These are phyloP conservation scores for Thumatha senex DNA, from an alignment of 2,888 invertebrate genomes.

Conservation along the genomic window DNA sequence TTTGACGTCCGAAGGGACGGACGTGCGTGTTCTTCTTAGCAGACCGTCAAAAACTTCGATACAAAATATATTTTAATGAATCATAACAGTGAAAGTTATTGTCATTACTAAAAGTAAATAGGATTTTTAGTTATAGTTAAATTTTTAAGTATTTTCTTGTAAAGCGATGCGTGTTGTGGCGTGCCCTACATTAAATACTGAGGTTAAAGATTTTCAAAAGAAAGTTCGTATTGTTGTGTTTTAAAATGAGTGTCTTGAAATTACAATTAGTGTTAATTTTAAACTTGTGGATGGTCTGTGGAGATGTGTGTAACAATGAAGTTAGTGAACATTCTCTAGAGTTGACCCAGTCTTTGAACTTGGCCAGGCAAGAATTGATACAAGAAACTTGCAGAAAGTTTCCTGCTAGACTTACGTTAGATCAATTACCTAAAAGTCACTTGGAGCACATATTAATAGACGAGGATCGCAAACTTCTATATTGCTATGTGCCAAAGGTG, in stretches of 20 bases:
- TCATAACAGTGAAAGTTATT: constrained; percentile 7
- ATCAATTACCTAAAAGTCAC: constrained; percentile 79
- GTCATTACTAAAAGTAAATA: constrained; percentile 27
- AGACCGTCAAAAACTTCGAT: constrained; percentile 27
- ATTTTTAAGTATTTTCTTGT: constrained; percentile 13
- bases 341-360: constrained; percentile 85
- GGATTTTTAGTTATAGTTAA: not conserved
- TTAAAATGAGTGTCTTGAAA: constrained; percentile 57
- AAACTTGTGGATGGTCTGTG: constrained; percentile 55
- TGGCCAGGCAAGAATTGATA: constrained; percentile 85
- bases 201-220: constrained; percentile 54
- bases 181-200: constrained; percentile 65
- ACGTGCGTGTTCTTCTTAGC: constrained; percentile 4
- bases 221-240: constrained; percentile 62
- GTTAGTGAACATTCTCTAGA: constrained; percentile 76
- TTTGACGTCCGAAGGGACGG: fast-evolving
- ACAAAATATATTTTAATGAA: not conserved
- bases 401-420: constrained; percentile 65
- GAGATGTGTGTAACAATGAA: constrained; percentile 54
- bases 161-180: constrained; percentile 13
- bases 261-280: constrained; percentile 53
- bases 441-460: constrained; percentile 93
- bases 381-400: constrained; percentile 84
- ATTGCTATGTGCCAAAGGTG: constrained; percentile 97
- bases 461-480: constrained; percentile 91